Evolutionary conservation across 1,140 invertebrate genomes (phyloP), one percentile per base, ranked within the genome.

Genomic region (Magallana gigas): DNA sequence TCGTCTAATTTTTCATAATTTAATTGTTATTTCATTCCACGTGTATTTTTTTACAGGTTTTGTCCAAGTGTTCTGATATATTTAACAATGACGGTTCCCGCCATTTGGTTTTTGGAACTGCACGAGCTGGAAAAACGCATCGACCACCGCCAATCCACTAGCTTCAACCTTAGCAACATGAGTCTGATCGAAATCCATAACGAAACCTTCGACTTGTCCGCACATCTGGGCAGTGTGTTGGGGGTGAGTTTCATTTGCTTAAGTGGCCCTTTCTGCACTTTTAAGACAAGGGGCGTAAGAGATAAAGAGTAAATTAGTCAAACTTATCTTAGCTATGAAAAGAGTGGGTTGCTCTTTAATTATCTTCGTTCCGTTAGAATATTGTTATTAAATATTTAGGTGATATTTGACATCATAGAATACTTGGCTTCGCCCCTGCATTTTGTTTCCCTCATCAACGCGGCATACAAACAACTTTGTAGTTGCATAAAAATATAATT

Each of bases 101-200:
- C 94, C 9, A 95, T 95, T 80, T 95, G 94, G 94, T 95, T 94
- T 85, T 90, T 95, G 16, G 94, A 95, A 87, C 83, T 95, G 8
- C 87, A 94, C 84, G 92, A 94, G 85, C 89, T 94, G 81, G 92
- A 95, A n/a, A 93, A 90, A 82, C 82, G 93, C 23, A 90, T 81
- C 60, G 60, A 76, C 4, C 9, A 76, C 18, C 68, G 23, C 5
- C 9, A 12, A 9, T 76, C 29, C 23, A 12, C 23, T 76, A 11
- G 18, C 14, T 76, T 76, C 11, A 76, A 76, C 23, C 23, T 29
- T 11, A 76, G 23, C 68, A 76, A 76, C 68, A 89, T 84, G 0
- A 64, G 56, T 56, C 18, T 23, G n/a, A 14, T 60, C 1, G 12
- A 83, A 36, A 16, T 57, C 2, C 80, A 81, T 8, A 91, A 90